Evolutionary conservation across 2,113 vertebrate species (phyloP).

Genomic region (Myodes glareolus): DNA sequence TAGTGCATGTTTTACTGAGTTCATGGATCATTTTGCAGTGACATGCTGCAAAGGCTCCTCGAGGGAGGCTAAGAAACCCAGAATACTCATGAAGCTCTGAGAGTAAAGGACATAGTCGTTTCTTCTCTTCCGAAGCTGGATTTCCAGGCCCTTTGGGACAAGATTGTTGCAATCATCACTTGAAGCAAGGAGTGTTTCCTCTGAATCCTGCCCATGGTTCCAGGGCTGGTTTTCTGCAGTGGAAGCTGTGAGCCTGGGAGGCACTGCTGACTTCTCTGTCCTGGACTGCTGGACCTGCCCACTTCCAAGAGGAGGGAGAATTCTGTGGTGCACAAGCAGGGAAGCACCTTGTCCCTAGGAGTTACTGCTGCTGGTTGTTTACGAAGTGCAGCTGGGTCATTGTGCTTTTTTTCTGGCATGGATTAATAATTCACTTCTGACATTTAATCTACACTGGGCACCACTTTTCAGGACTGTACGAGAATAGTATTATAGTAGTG

Average conservation of each 20-base stretch:
- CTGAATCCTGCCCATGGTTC: background rate
- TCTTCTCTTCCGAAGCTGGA: background rate
- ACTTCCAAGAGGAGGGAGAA: background rate
- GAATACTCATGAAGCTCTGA: background rate
- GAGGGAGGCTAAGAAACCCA: background rate
- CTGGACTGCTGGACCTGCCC: background rate
- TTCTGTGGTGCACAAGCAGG: background rate
- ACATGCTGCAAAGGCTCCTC: background rate
- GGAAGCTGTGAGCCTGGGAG: background rate
- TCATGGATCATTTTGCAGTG: background rate
- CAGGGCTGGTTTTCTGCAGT: background rate
- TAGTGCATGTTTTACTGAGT: background rate
- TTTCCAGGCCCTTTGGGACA: background rate
- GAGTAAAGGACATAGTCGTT: background rate
- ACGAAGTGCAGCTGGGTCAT: background rate
- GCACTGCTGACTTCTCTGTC: background rate
- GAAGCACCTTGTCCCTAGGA: background rate
- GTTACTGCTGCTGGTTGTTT: background rate
- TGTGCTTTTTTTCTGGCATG: background rate
- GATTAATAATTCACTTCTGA: conserved; percentile 64
- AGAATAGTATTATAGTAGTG: background rate
- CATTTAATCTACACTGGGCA: conserved; percentile 42
- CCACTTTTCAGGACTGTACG: background rate
- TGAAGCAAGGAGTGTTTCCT: background rate
- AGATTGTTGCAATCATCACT: background rate